phyloP scores from a whole-genome alignment of 2,113 vertebrate genomes.

The Probosciger aterrimus region DNA sequence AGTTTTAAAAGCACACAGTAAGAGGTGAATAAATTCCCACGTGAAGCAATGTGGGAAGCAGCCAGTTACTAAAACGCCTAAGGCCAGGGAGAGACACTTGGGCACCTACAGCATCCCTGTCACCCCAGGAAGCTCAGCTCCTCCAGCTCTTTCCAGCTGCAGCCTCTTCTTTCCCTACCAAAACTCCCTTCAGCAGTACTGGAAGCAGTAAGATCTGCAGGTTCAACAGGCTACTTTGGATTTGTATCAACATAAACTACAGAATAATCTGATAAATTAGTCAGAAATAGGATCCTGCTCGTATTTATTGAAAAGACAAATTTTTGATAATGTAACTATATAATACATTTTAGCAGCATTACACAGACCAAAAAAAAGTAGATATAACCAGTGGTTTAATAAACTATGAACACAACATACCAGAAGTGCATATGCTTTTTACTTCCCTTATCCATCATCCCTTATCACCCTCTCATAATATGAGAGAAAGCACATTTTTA shows the following conservation, averaged over 20 bases:
- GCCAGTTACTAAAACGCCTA: not conserved
- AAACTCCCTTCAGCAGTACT: not conserved
- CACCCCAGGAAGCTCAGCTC: not conserved
- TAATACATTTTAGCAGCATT: not conserved
- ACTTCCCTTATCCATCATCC: not conserved
- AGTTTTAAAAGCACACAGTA: not conserved
- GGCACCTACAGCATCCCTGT: not conserved
- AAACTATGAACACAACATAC: not conserved
- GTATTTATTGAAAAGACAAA: not conserved
- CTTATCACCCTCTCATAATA: not conserved
- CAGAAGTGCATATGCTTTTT: not conserved
- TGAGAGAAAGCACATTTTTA: not conserved
- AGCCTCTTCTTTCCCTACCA: not conserved
- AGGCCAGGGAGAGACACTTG: not conserved
- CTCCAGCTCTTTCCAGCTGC: not conserved
- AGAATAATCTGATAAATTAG: not conserved
- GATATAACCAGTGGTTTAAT: not conserved
- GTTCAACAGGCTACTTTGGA: not conserved
- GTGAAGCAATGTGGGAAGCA: not conserved
- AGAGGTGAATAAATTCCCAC: not conserved
- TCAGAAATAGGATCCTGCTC: not conserved
- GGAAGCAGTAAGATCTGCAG: not conserved
- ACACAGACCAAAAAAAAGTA: not conserved
- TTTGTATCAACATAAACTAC: not conserved
- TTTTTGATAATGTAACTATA: not conserved